Evolutionary conservation across 2,113 vertebrate genomes (phyloP), one percentile per base, ranked within the genome.

Genomic region (Ochotona princeps): DNA sequence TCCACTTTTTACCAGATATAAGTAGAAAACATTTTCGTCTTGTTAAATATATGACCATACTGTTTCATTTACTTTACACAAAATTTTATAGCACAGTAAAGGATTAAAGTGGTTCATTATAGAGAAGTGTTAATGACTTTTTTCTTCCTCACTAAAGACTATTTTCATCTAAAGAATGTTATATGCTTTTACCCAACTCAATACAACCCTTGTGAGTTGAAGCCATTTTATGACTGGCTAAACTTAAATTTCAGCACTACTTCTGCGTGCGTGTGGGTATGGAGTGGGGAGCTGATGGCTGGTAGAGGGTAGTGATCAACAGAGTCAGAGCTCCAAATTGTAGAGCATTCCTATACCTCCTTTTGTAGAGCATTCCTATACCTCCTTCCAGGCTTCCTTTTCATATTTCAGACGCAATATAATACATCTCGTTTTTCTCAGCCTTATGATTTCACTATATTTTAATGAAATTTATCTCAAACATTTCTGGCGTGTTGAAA

Each of bases 381-480:
- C 18, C 35, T 21, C 8, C 32, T 47, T 61, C 38, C 32, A 74
- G 20, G 25, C 20, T 57, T 86, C 49, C 44, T 86, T 74, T 76
- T 26, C 93, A 57, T 51, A 90, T 76, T 49, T 18, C 28, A 76
- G 20, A 44, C 73, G 35, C 23, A 47, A 90, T 23, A 83, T 30
- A 81, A 85, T 47, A 35, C 0, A 87, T 32, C 15, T 61, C 74
- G 35, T 44, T 28, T 18, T 18, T 81, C 51, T 72, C 47, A 90
- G 23, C 20, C 23, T n/a, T 81, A 47, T 78, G 51, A 20, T 35
- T 80, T 91, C 14, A 66, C 3, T 60, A 23, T 15, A 70, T 7
- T 89, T 94, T 84, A 90, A 66, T 60, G 65, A 94, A 76, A 84
- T 13, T 14, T 72, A 13, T 51, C 44, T 92, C 47, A 87, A 82